Conservation (phyloP, 2,113 vertebrate genomes). For the Chroicocephalus ridibundus region DNA sequence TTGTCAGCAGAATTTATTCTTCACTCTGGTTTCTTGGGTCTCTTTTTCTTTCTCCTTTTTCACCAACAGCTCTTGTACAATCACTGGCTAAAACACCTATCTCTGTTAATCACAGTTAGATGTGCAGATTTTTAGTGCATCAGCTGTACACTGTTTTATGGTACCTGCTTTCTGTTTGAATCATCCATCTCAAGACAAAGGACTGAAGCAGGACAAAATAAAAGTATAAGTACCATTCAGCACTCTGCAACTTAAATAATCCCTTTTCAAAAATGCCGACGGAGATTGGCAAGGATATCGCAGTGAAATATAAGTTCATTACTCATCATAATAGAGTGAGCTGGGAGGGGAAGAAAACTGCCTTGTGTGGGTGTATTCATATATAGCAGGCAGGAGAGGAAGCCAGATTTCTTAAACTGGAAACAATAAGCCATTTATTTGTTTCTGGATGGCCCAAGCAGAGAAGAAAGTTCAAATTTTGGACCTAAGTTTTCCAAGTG, state of each 20-base stretch:
- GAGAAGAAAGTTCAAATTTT: not conserved
- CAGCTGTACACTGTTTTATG: not conserved
- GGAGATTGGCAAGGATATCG: constrained; percentile 11
- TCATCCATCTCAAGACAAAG: constrained; percentile 20
- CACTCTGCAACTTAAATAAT: not conserved
- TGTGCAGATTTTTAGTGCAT: constrained; percentile 40
- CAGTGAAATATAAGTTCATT: constrained; percentile 14
- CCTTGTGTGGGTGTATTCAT: not conserved
- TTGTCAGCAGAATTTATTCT: constrained; percentile 1
- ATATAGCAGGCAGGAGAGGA: not conserved
- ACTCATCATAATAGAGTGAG: not conserved
- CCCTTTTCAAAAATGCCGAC: constrained; percentile 39
- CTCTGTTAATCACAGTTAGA: constrained; percentile 51
- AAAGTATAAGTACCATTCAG: constrained; percentile 10
- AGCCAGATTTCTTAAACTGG: not conserved
- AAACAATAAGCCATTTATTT: not conserved
- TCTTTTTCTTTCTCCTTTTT: not conserved
- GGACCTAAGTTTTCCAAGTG: not conserved
- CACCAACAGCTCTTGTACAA: not conserved
- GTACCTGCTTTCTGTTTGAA: constrained; percentile 7
- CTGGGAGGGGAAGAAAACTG: not conserved
- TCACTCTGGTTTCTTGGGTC: not conserved
- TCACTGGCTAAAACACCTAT: not conserved
- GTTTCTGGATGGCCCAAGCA: not conserved
- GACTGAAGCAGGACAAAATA: constrained; percentile 41